These are phyloP conservation scores for Rhaphigaster nebulosa DNA, from an alignment of 2,888 invertebrate genomes.

Conservation along the genomic window DNA sequence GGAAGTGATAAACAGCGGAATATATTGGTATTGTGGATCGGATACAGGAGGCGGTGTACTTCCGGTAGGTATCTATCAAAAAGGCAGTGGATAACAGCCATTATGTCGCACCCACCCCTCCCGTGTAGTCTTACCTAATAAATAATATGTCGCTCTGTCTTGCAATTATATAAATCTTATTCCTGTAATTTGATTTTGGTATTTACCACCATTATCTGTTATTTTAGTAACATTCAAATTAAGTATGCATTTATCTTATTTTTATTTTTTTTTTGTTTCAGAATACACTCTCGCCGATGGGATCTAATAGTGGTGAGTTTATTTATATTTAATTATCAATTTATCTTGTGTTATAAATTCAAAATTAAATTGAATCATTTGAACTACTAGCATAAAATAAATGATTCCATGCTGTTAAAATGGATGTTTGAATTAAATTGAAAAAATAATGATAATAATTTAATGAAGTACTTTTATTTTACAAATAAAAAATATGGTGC, in stretches of 20 bases:
- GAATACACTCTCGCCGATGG: constrained; percentile 61
- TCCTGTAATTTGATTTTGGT: too few relatives aligned
- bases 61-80: neutral
- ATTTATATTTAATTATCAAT: neutral
- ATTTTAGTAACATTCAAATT: neutral
- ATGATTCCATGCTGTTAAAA: too few relatives aligned
- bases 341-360: neutral
- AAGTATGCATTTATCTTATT: neutral
- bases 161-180: neutral
- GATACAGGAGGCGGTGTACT: neutral
- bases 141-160: neutral
- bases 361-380: neutral
- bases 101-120: neutral
- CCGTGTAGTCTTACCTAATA: neutral
- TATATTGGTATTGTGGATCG: constrained; percentile 10
- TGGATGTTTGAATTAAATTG: too few relatives aligned
- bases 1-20: neutral
- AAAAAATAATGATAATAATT: too few relatives aligned
- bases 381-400: neutral
- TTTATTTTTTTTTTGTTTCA: constrained; percentile 50
- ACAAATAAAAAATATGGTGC: too few relatives aligned
- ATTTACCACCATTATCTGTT: neutral
- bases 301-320: constrained; percentile 60
- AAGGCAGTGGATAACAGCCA: neutral
- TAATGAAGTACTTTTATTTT: too few relatives aligned